Base-by-base conservation (phyloP, 2,888 invertebrate species). In the Myopa testacea region DNA sequence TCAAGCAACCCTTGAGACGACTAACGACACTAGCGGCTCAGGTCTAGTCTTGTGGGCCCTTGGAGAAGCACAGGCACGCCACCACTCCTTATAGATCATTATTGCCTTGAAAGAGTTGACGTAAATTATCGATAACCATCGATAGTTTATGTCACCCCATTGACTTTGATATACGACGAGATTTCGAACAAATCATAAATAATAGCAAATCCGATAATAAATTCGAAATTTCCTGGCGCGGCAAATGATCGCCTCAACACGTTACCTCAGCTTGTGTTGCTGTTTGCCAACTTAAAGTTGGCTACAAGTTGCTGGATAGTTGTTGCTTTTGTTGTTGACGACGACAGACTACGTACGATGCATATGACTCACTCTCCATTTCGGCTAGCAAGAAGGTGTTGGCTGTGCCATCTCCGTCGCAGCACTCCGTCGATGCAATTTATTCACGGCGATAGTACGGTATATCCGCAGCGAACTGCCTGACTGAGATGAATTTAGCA, bases 191-290 rank as follows among this genome's bases (percentile, higher is more conserved):
- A 87, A 87, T 87, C 86, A 87, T 87, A 87, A 88, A 88, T 88
- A 88, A 87, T 86, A 83, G 85, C 84, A 87, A 87, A 86, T 86
- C 86, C 86, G 85, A 86, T 86, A 86, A 88, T 87, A 88, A 88
- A 87, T 88, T 87, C 86, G 84, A 87, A 85, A 86, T 87, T 85
- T 85, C 85, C 87, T 85, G 84, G 81, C 84, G 82, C 85, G 84
- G 83, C 84, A 85, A 84, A 84, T 85, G 84, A 86, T 86, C 85
- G 71, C 78, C 81, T 74, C 68, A 26, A 65, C 62, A 14, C 52
- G 75, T 52, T 52, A 50, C 55, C 52, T 62, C 45, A 70, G 69
- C 50, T 62, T 10, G 40, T 73, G 79, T 80, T 81, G 78, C 77
- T 78, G 68, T 69, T 68, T 75, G 75, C 69, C 75, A 75, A 75